Evolutionary conservation across 2,797 vertebrate species (phyloP).

Genomic region (Spatula versicolor): DNA sequence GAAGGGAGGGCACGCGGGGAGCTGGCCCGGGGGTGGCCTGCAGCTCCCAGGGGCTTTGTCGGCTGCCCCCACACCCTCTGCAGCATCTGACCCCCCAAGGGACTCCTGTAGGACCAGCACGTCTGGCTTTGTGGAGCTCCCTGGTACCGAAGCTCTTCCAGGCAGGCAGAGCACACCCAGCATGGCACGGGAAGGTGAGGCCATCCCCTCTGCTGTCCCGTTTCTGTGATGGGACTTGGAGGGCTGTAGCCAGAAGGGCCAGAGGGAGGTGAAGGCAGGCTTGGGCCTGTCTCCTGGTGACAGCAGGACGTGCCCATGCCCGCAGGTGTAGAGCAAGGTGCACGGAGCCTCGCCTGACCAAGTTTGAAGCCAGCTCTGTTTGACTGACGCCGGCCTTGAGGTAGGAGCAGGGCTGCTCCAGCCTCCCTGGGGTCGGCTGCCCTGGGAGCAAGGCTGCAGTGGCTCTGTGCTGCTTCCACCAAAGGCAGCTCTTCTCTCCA

Average conservation of each 20-base stretch:
- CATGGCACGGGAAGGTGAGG: fast-evolving
- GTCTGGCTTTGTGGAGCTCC: neutral
- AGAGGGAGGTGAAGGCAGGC: neutral
- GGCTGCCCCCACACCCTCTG: neutral
- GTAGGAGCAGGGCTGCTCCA: neutral
- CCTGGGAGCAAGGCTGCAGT: neutral
- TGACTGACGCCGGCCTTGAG: neutral
- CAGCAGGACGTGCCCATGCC: fast-evolving
- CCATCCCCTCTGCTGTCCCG: fast-evolving
- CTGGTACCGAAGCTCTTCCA: neutral
- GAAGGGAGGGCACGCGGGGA: fast-evolving
- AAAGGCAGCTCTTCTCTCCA: neutral
- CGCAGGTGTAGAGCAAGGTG: neutral
- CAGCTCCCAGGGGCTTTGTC: conserved; percentile 42
- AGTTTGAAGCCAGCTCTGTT: neutral
- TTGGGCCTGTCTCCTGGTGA: neutral
- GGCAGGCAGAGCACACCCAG: neutral
- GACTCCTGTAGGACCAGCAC: neutral
- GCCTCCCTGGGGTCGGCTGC: neutral
- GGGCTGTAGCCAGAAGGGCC: neutral
- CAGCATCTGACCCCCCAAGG: neutral
- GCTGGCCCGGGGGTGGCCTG: neutral
- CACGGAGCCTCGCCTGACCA: neutral
- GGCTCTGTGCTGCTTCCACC: neutral
- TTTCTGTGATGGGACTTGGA: neutral